Conservation (phyloP, 2,113 vertebrate species). For the Epinephelus moara region DNA sequence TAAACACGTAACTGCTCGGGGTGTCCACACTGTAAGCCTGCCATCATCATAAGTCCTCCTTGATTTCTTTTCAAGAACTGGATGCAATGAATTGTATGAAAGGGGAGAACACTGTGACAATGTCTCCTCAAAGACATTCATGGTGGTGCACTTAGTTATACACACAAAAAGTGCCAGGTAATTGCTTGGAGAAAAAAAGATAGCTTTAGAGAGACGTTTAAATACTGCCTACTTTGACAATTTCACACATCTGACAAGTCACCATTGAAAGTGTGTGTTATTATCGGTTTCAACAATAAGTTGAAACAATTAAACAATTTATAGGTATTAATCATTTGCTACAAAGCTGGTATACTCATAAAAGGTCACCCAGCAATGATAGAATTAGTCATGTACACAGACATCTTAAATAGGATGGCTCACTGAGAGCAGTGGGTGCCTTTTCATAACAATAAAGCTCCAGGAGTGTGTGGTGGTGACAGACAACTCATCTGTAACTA, state of each 20-base stretch:
- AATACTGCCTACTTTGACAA: not conserved
- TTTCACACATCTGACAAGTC: not conserved
- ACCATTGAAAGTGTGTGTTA: not conserved
- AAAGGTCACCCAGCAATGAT: slow-evolving; percentile 11
- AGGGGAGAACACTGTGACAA: not conserved
- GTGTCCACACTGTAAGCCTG: not conserved
- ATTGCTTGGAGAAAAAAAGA: not conserved
- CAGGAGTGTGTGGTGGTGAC: slow-evolving; percentile 35
- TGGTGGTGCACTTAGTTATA: not conserved
- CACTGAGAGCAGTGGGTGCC: not conserved
- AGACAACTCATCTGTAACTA: slow-evolving; percentile 3
- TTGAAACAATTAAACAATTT: no score
- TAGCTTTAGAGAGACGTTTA: not conserved
- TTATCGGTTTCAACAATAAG: not conserved
- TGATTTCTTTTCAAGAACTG: not conserved
- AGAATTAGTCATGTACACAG: slow-evolving; percentile 9
- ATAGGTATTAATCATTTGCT: no score
- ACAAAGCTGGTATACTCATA: not conserved
- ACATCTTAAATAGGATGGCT: slow-evolving; percentile 6
- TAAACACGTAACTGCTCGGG: not conserved
- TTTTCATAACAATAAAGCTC: slow-evolving; percentile 4
- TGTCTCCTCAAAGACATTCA: not conserved
- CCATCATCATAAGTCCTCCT: not conserved
- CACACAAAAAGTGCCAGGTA: not conserved
- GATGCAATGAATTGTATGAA: not conserved